Evolutionary conservation across 2,888 invertebrate genomes (phyloP).

Genomic region (Polymixis lichenea): DNA sequence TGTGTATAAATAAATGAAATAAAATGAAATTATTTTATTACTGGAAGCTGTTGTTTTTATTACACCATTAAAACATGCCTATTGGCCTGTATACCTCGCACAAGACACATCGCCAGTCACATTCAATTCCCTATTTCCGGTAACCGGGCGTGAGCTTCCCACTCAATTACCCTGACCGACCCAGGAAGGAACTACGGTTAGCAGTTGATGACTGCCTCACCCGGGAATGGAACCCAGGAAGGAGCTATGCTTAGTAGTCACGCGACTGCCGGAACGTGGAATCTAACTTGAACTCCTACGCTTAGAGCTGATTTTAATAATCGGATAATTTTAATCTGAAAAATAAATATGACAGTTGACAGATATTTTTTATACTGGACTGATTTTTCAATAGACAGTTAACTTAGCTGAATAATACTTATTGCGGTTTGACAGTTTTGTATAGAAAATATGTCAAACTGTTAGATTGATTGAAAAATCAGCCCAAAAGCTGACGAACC

Average conservation of each 20-base stretch:
- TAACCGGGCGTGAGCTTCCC: neutral
- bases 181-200: neutral
- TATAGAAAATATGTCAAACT: too few relatives aligned
- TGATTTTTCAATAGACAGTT: too few relatives aligned
- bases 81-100: neutral
- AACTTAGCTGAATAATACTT: too few relatives aligned
- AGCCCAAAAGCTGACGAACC: too few relatives aligned
- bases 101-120: neutral
- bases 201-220: neutral
- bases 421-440: too few relatives aligned
- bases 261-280: neutral
- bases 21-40: conserved; percentile 90
- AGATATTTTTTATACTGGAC: too few relatives aligned
- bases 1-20: conserved; percentile 84
- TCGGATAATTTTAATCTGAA: too few relatives aligned
- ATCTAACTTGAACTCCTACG: neutral
- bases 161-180: neutral
- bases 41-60: conserved; percentile 75
- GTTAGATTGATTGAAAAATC: too few relatives aligned
- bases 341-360: too few relatives aligned
- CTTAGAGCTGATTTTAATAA: too few relatives aligned
- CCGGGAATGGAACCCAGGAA: neutral
- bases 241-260: neutral
- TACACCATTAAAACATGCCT: neutral
- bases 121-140: neutral